phyloP scores from a whole-genome alignment of 2,797 vertebrate species.

The Cynopterus sphinx region DNA sequence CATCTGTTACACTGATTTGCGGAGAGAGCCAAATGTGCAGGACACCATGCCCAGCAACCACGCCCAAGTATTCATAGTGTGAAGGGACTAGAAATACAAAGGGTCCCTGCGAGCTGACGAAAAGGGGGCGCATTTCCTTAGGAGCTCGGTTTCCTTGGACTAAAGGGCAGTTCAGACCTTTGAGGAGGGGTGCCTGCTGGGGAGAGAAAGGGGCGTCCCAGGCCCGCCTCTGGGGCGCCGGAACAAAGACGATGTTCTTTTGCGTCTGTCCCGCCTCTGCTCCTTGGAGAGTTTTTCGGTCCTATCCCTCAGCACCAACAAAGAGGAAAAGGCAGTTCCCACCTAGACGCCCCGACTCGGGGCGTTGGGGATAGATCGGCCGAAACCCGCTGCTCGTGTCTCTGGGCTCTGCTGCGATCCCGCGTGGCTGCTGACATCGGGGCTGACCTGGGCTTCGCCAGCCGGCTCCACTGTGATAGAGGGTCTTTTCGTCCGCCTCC shows the following conservation, averaged over 20 bases:
- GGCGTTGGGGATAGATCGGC: background rate
- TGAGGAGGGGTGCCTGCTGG: background rate
- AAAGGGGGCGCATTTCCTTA: background rate
- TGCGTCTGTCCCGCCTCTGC: background rate
- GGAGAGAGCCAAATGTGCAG: fast-evolving
- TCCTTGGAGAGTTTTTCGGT: background rate
- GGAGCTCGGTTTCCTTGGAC: background rate
- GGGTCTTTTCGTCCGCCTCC: background rate
- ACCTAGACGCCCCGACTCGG: background rate
- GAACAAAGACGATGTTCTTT: background rate
- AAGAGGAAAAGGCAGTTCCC: fast-evolving
- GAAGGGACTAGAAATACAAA: background rate
- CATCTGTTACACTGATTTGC: background rate
- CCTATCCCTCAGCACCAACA: background rate
- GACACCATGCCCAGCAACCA: background rate
- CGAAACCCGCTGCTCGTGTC: fast-evolving
- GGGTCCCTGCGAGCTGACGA: fast-evolving
- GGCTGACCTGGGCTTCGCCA: background rate
- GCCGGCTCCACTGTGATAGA: fast-evolving
- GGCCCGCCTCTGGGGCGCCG: background rate
- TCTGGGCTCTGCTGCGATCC: background rate
- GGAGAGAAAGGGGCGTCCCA: background rate
- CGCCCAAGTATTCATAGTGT: background rate
- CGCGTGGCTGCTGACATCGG: background rate
- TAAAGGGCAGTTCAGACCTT: background rate